phyloP scores from a whole-genome alignment of 1,140 invertebrate species.

The Oryctes rhinoceros region DNA sequence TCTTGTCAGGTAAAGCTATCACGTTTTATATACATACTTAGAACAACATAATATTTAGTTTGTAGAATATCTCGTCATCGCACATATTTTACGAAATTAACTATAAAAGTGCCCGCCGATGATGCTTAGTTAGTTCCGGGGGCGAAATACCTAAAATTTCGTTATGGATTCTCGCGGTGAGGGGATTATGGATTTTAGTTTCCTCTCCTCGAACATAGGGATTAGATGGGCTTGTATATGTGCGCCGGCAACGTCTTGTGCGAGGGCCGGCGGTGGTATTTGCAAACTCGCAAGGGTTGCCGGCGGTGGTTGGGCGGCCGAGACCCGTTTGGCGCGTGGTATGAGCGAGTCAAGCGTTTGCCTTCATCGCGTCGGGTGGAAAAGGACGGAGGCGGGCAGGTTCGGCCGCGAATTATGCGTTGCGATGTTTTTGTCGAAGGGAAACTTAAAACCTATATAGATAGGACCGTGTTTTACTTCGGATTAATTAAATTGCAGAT shows the following conservation, averaged over 20 bases:
- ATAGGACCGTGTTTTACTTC: not conserved
- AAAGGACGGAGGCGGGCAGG: not conserved
- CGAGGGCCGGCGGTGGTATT: slow-evolving; percentile 45
- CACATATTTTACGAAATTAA: slow-evolving; percentile 31
- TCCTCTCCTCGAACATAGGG: slow-evolving; percentile 49
- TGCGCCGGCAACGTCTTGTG: slow-evolving; percentile 16
- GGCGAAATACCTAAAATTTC: slow-evolving; percentile 44
- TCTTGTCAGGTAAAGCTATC: too few relatives aligned
- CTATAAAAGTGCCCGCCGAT: slow-evolving; percentile 21
- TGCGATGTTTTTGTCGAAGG: slow-evolving; percentile 17
- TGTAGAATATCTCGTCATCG: not conserved
- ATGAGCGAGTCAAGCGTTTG: not conserved
- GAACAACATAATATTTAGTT: too few relatives aligned
- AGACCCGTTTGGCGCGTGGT: not conserved
- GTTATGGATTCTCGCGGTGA: slow-evolving; percentile 54
- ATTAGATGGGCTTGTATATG: slow-evolving; percentile 48
- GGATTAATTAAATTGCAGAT: too few relatives aligned
- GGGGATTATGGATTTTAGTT: slow-evolving; percentile 54
- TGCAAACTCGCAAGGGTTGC: slow-evolving; percentile 31
- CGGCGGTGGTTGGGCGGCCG: not conserved
- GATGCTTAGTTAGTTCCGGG: slow-evolving; percentile 19
- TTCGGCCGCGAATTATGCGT: not conserved
- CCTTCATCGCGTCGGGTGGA: not conserved
- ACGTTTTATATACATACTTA: too few relatives aligned
- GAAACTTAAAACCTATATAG: not conserved